phyloP scores from a whole-genome alignment of 2,113 vertebrate genomes.

The Eolophus roseicapilla region DNA sequence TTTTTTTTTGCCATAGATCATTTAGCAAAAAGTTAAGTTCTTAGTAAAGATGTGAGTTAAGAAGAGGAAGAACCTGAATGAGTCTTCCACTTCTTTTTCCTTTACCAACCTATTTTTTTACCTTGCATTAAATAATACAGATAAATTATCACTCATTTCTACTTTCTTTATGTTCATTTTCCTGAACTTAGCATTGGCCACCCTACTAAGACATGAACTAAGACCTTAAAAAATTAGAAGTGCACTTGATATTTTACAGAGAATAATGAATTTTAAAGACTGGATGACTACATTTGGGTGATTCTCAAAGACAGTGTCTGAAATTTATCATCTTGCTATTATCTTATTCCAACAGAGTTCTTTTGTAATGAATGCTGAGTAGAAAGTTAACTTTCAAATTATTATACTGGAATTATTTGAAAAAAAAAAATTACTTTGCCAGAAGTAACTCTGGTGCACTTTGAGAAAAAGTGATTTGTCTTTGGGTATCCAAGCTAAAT shows the following conservation, averaged over 20 bases:
- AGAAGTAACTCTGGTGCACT: neutral
- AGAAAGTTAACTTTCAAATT: neutral
- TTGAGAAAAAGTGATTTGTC: neutral
- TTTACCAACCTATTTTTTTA: neutral
- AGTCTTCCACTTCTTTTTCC: neutral
- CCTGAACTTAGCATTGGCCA: neutral
- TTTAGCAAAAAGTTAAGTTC: neutral
- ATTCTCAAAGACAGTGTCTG: neutral
- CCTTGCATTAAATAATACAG: neutral
- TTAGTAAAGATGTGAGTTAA: neutral
- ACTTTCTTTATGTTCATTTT: neutral
- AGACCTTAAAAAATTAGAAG: neutral
- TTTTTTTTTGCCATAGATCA: neutral
- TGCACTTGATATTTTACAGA: neutral
- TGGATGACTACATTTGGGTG: neutral
- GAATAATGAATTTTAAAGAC: neutral
- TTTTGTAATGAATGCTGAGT: neutral
- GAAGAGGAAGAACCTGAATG: neutral
- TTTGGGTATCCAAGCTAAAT: neutral
- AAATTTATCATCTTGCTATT: neutral
- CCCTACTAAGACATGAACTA: neutral
- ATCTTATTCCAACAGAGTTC: neutral
- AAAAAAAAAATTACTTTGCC: neutral
- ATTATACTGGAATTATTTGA: neutral
- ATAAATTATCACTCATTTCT: neutral